These are phyloP conservation scores for Andricus curvator DNA, from an alignment of 2,888 invertebrate species.

Conservation along the genomic window DNA sequence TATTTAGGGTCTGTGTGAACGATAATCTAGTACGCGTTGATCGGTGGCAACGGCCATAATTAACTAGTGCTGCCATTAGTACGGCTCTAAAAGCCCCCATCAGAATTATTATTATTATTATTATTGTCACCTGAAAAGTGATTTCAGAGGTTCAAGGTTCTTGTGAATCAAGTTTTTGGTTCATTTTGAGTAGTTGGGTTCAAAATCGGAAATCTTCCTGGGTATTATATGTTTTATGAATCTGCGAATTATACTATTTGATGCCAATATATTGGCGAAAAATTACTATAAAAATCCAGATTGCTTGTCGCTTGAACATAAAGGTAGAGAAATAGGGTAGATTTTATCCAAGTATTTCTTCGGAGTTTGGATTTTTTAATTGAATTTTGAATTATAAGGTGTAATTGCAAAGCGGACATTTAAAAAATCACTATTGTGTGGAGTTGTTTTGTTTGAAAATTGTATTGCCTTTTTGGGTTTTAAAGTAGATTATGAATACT, in stretches of 20 bases:
- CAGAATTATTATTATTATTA: constrained; percentile 4
- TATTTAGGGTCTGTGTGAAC: constrained; percentile 62
- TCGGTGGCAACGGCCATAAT: constrained; percentile 76
- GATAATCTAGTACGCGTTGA: constrained; percentile 73
- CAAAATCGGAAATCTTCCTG: not conserved
- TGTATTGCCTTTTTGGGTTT: not conserved
- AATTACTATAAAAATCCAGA: constrained; percentile 39
- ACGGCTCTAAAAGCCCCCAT: constrained; percentile 57
- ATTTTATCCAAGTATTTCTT: not conserved
- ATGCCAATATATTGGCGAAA: constrained; percentile 38
- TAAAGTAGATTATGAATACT: not conserved
- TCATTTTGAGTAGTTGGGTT: not conserved
- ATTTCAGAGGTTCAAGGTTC: not conserved
- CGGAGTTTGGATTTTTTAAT: not conserved
- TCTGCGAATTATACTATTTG: constrained; percentile 15
- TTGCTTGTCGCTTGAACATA: not conserved
- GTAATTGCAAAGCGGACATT: not conserved
- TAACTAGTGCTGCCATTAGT: constrained; percentile 73
- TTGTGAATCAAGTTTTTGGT: not conserved
- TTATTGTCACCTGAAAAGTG: not conserved
- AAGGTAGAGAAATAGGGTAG: constrained; percentile 12
- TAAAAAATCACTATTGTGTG: not conserved
- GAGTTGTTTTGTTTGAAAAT: not conserved
- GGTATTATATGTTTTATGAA: constrained; percentile 9
- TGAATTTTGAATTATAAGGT: not conserved